phyloP scores from a whole-genome alignment of 2,888 invertebrate species.

The Eudasyphora cyanicolor region DNA sequence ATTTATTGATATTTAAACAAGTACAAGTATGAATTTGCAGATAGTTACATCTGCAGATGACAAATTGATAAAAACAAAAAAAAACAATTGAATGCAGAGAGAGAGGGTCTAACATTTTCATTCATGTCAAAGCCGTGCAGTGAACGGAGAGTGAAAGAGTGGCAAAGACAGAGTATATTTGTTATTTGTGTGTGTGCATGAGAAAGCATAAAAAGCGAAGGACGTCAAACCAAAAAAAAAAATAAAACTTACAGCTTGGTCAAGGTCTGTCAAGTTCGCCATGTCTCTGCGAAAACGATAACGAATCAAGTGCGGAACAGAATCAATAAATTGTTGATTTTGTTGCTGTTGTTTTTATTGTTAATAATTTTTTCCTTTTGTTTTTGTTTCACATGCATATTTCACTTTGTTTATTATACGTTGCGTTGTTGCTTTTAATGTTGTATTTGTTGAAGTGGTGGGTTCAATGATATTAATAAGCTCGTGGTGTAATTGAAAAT shows the following conservation, averaged over 20 bases:
- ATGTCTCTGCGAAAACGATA: constrained; percentile 41
- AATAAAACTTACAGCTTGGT: constrained; percentile 59
- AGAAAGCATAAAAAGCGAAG: not conserved
- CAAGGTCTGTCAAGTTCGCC: constrained; percentile 66
- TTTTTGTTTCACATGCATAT: constrained; percentile 8
- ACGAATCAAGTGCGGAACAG: not conserved
- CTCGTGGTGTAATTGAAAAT: not conserved
- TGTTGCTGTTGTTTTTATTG: constrained; percentile 16
- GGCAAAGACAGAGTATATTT: not conserved
- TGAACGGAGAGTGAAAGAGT: not conserved
- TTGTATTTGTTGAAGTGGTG: not conserved
- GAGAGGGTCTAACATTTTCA: not conserved
- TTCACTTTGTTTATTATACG: constrained; percentile 7
- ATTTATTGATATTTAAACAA: constrained; percentile 7
- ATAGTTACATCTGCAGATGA: not conserved
- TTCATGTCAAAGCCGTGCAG: not conserved
- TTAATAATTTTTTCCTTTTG: constrained; percentile 25
- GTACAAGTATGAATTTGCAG: not conserved
- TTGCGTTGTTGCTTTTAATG: constrained; percentile 13
- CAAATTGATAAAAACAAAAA: not conserved
- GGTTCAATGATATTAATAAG: constrained; percentile 1
- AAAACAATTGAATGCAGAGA: not conserved
- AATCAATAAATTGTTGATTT: constrained; percentile 33
- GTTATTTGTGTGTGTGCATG: not conserved
- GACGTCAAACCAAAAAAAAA: not conserved